These are phyloP conservation scores for Taenaris catops DNA, from an alignment of 2,888 invertebrate species.

Conservation along the genomic window DNA sequence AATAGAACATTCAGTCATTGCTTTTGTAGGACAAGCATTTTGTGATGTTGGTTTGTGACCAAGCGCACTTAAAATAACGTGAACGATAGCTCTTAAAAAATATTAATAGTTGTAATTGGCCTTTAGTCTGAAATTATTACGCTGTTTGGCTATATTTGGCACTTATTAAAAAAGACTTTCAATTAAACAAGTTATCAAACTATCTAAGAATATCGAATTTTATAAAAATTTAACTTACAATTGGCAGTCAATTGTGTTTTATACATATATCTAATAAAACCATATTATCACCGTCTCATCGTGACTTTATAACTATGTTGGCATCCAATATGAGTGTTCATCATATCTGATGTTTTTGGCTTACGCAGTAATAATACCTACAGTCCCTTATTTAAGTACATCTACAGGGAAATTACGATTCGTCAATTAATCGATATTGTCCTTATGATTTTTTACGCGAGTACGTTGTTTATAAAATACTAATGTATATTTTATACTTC, in stretches of 20 bases:
- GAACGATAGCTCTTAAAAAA: conserved; percentile 34
- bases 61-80: conserved; percentile 32
- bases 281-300: conserved; percentile 58
- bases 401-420: conserved; percentile 65
- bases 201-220: conserved; percentile 70
- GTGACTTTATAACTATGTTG: conserved; percentile 52
- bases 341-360: conserved; percentile 43
- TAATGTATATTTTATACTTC: conserved; percentile 62
- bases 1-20: conserved; percentile 59
- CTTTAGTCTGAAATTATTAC: conserved; percentile 35
- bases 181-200: conserved; percentile 67
- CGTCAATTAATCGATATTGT: conserved; percentile 76
- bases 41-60: conserved; percentile 41
- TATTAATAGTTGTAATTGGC: conserved; percentile 38
- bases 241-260: conserved; percentile 75
- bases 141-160: conserved; percentile 56
- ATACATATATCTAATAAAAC: conserved; percentile 64
- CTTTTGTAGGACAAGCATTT: conserved; percentile 59
- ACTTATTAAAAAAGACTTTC: conserved; percentile 55
- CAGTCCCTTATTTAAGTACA: conserved; percentile 53
- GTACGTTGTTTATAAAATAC: conserved; percentile 74
- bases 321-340: conserved; percentile 56
- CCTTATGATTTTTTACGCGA: conserved; percentile 77
- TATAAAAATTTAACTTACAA: conserved; percentile 71
- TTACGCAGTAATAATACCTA: conserved; percentile 62